Evolutionary conservation across 2,888 invertebrate species (phyloP), one percentile per base, ranked within the genome.

Genomic region (Lacanobia oleracea): DNA sequence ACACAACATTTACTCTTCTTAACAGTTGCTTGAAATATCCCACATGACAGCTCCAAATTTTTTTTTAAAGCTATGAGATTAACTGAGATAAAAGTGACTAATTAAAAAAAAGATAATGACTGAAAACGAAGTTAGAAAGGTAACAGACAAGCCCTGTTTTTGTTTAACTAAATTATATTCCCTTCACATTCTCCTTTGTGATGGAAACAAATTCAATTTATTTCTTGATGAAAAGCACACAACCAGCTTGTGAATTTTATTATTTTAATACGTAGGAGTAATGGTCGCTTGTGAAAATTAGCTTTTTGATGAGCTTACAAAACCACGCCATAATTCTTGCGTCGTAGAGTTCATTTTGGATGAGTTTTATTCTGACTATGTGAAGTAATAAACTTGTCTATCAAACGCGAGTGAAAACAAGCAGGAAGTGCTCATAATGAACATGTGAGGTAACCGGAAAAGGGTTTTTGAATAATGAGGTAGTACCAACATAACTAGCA

Each of bases 181-280:
- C 14, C 51, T 33, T 67, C 51, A 48, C 21, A 64, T 76, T 68
- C 54, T 45, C 65, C 60, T 83, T 75, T 77, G 68, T 54, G 54
- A 74, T 63, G 61, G 65, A 66, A 79, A 82, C 79, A 73, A 77
- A 77, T 75, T 77, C 72, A 75, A 73, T 83, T 83, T 74, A 69
- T 65, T 69, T 72, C 74, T 70, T 65, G 71, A 82, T 75, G 75
- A 81, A 70, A 75, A 82, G 65, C 67, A 75, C 40, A 75, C 71
- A 79, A 48, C 63, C 66, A 64, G 59, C 64, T 67, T 60, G 57
- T 54, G 43, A 82, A 62, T 79, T 65, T 54, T 82, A 72, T 67
- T 66, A 66, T 79, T 73, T 61, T 74, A 62, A 82, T 71, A 79
- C 63, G 68, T 64, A n/a, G 50, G 70, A 33, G 63, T 81, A 77